Evolutionary conservation across 2,888 invertebrate genomes (phyloP), one percentile per base, ranked within the genome.

Genomic region (Callyntrura sp.): DNA sequence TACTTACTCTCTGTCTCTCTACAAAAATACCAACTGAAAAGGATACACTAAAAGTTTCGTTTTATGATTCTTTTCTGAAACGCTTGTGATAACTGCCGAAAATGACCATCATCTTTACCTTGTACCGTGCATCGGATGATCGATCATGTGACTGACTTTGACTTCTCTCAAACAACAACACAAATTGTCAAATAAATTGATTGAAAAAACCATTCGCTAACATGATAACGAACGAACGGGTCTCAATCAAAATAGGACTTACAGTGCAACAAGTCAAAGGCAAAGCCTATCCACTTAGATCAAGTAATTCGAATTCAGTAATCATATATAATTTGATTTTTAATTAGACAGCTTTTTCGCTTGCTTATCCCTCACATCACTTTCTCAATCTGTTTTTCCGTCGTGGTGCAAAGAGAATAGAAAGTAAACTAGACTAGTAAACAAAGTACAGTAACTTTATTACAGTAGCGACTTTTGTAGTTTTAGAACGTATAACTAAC

Each of bases 241-340:
- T 89, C 70, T 79, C 84, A 84, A 35, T 35, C 35, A 35, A 2
- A 35, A 35, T 82, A 91, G 91, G 91, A 91, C 87, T 91, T 79
- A 73, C 89, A 90, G 92, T 92, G 88, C 85, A 91, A 78, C 85
- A 91, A 92, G 90, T 86, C 89, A 92, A 91, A 90, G 92, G 91
- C 91, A 92, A 92, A 92, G 91, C 92, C 85, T 91, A 90, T 86
- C 92, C 92, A 85, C 90, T 92, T 89, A 91, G 90, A 91, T 90
- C 92, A 92, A 92, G 92, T 92, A 92, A 92, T 91, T 90, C 86
- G 82, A 89, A 70, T 85, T 85, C 51, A 68, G 28, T 78, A 84
- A 82, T 83, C 35, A 85, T 35, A 35, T 35, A 51, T 51, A 51
- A n/a, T 89, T 89, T 65, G 60, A 23, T 73, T 65, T 60, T 35